Percentiles rank a stretch among this genome's conserved stretches.
These are phyloP conservation scores for Drosophila trichaetosa DNA, from an alignment of 2,888 invertebrate species.

Conservation along the genomic window DNA sequence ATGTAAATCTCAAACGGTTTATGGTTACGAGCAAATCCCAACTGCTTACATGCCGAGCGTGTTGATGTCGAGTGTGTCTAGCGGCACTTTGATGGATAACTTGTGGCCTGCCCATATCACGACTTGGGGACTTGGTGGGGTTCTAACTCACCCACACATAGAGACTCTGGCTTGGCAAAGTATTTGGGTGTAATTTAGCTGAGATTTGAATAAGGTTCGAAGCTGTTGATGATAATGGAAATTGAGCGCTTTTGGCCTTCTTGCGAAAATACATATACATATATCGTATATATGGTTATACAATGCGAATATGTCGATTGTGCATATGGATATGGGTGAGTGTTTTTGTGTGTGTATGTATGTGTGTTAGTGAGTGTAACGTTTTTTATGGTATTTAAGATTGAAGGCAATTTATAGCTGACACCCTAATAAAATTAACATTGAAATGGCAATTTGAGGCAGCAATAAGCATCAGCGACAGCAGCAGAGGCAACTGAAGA, in stretches of 20 bases:
- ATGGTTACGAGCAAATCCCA: slow-evolving; percentile 76
- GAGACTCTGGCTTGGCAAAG: slow-evolving; percentile 12
- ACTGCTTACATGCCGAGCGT: slow-evolving; percentile 63
- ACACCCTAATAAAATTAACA: slow-evolving; percentile 84
- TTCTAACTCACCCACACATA: neutral
- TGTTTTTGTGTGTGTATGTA: slow-evolving; percentile 22
- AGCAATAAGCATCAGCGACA: slow-evolving; percentile 61
- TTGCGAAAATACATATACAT: slow-evolving; percentile 11
- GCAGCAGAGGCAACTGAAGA: slow-evolving; percentile 24
- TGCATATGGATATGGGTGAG: slow-evolving; percentile 15
- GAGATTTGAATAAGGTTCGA: slow-evolving; percentile 77
- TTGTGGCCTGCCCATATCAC: slow-evolving; percentile 59
- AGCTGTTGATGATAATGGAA: slow-evolving; percentile 78
- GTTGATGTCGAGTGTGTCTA: slow-evolving; percentile 57
- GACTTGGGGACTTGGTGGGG: slow-evolving; percentile 5
- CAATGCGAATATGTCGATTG: slow-evolving; percentile 47
- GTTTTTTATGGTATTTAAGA: slow-evolving; percentile 82
- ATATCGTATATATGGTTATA: slow-evolving; percentile 9
- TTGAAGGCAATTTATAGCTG: slow-evolving; percentile 82
- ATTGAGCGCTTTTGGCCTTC: slow-evolving; percentile 52
- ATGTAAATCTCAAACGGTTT: slow-evolving; percentile 81
- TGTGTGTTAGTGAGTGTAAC: slow-evolving; percentile 55
- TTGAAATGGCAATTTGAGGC: slow-evolving; percentile 82
- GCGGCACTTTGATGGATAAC: slow-evolving; percentile 78
- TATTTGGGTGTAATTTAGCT: slow-evolving; percentile 57